Conservation (phyloP, 2,797 vertebrate genomes). For the Gallinago solitaria region DNA sequence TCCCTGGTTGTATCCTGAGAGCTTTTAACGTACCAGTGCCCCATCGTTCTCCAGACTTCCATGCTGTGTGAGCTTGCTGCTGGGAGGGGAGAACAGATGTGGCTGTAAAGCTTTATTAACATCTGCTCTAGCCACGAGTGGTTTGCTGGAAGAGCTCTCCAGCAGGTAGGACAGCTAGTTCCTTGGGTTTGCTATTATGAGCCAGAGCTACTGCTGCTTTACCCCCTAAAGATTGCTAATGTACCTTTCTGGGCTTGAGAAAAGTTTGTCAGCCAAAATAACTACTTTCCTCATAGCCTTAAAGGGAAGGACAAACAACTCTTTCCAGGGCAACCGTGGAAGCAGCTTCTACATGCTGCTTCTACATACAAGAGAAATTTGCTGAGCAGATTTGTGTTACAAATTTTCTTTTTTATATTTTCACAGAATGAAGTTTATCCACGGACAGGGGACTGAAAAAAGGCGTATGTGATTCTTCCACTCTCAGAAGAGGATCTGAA, state of each 20-base stretch:
- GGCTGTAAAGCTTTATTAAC: background rate
- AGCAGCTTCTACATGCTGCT: background rate
- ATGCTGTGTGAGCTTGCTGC: background rate
- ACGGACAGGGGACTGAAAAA: background rate
- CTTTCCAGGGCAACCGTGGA: background rate
- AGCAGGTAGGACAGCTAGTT: slow-evolving; percentile 38
- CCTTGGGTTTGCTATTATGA: background rate
- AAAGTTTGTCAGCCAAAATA: background rate
- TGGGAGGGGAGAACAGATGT: background rate
- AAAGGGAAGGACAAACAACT: background rate
- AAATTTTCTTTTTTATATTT: background rate
- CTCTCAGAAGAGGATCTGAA: background rate
- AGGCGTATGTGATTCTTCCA: background rate
- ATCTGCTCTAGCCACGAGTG: background rate
- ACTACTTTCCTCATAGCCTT: background rate
- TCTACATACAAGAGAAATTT: background rate
- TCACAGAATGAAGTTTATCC: background rate
- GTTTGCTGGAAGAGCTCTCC: slow-evolving; percentile 23
- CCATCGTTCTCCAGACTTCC: background rate
- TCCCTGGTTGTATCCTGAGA: background rate
- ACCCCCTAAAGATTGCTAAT: background rate
- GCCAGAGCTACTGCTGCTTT: background rate
- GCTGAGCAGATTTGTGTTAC: background rate
- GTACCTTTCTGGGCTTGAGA: background rate
- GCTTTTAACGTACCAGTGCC: background rate